Conservation (phyloP, 2,888 invertebrate species). For the Choristoneura rosaceana region DNA sequence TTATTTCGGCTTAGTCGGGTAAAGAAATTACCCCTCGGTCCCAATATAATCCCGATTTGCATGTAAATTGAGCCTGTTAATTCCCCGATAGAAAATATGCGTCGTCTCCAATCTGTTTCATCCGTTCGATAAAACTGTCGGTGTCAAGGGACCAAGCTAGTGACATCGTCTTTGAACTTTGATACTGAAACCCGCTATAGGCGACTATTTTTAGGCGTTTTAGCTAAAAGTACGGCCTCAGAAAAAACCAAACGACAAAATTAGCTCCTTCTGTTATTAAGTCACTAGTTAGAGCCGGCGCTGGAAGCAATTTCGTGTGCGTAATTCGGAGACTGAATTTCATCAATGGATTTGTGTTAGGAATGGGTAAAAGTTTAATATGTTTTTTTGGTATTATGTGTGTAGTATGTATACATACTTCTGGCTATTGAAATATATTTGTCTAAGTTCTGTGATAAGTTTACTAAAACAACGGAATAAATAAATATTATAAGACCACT, state of each 20-base stretch:
- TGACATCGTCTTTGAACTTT: not conserved
- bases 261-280: too few relatives aligned
- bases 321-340: too few relatives aligned
- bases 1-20: conserved; percentile 45
- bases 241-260: not conserved
- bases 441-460: too few relatives aligned
- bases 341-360: too few relatives aligned
- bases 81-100: conserved; percentile 51
- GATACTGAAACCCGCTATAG: not conserved
- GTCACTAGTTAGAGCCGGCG: too few relatives aligned
- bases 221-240: not conserved
- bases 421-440: too few relatives aligned
- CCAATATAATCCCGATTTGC: conserved; percentile 56
- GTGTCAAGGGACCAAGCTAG: not conserved
- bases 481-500: too few relatives aligned
- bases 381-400: too few relatives aligned
- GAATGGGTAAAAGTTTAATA: too few relatives aligned
- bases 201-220: not conserved
- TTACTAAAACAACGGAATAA: too few relatives aligned
- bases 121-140: conserved; percentile 41
- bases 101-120: conserved; percentile 44
- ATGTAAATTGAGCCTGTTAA: conserved; percentile 57
- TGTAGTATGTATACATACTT: too few relatives aligned
- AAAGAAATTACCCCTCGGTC: conserved; percentile 34
- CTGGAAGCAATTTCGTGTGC: too few relatives aligned